These are phyloP conservation scores for Amorpha juglandis DNA, from an alignment of 2,888 invertebrate genomes.

Conservation along the genomic window DNA sequence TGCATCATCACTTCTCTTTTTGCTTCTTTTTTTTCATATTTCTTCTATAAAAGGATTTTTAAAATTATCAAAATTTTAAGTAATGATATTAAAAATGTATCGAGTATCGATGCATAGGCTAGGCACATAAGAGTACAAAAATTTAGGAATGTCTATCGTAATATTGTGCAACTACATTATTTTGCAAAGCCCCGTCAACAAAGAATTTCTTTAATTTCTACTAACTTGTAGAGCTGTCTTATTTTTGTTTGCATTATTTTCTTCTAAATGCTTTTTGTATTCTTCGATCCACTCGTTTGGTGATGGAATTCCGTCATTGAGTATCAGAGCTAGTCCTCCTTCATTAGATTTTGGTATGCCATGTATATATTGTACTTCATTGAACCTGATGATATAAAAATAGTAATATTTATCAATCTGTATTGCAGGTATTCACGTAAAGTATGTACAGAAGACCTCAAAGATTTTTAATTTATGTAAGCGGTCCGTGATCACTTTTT, in stretches of 20 bases:
- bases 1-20: conserved; percentile 47
- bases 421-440: no score
- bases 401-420: no score
- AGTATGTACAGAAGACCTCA: no score
- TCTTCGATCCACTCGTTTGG: conserved; percentile 63
- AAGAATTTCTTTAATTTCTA: neutral
- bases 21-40: conserved; percentile 52
- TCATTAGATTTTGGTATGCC: conserved; percentile 58
- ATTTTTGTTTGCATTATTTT: conserved; percentile 55
- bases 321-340: conserved; percentile 57
- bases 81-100: no score
- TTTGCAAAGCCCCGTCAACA: no score
- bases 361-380: conserved; percentile 56
- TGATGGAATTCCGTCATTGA: conserved; percentile 57
- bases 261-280: conserved; percentile 51
- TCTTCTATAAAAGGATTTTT: conserved; percentile 43
- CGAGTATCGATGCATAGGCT: no score
- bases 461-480: no score
- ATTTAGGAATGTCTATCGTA: no score
- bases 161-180: neutral
- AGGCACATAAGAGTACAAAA: no score
- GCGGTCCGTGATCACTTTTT: no score
- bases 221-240: conserved; percentile 50
- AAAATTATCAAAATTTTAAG: no score
- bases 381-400: conserved; percentile 51